Evolutionary conservation across 64 coral and sea anemone genomes (phyloP).

Genomic region (Exaiptasia diaphana): DNA sequence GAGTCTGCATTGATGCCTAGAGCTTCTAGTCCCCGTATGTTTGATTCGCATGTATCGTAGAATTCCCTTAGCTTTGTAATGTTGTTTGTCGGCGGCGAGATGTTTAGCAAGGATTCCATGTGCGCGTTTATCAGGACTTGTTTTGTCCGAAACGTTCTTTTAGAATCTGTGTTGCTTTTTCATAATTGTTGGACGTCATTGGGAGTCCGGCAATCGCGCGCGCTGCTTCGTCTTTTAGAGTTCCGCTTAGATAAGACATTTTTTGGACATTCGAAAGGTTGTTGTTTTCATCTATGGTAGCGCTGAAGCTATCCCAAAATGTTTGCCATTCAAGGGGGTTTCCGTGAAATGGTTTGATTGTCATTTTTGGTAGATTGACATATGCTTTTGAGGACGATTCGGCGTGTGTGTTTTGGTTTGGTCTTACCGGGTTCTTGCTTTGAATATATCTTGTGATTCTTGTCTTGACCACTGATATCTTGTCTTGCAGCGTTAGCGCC

Average conservation of each 20-base stretch:
- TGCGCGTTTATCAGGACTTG: constrained; percentile 5
- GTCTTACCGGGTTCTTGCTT: background rate
- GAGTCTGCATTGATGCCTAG: constrained; percentile 55
- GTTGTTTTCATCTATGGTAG: constrained; percentile 32
- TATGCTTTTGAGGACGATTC: background rate
- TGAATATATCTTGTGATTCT: constrained; percentile 2
- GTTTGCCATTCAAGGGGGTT: constrained; percentile 32
- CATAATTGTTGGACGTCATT: constrained; percentile 15
- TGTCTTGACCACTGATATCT: constrained; percentile 30
- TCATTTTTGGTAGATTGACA: constrained; percentile 34
- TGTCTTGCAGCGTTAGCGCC: constrained; percentile 49
- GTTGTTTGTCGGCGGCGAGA: background rate
- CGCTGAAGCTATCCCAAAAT: constrained; percentile 24
- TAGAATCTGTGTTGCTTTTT: constrained; percentile 9
- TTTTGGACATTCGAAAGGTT: constrained; percentile 4
- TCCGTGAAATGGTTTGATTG: constrained; percentile 11
- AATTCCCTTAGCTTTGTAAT: constrained; percentile 35
- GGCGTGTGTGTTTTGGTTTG: background rate
- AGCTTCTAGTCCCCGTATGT: constrained; percentile 56
- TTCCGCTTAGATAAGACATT: background rate
- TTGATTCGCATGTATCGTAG: constrained; percentile 55
- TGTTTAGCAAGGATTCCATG: constrained; percentile 21
- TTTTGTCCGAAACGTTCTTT: constrained; percentile 14
- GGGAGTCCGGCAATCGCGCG: constrained; percentile 30
- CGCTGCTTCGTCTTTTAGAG: constrained; percentile 5